Base-by-base conservation (phyloP, 2,113 vertebrate genomes). In the Plecotus auritus region DNA sequence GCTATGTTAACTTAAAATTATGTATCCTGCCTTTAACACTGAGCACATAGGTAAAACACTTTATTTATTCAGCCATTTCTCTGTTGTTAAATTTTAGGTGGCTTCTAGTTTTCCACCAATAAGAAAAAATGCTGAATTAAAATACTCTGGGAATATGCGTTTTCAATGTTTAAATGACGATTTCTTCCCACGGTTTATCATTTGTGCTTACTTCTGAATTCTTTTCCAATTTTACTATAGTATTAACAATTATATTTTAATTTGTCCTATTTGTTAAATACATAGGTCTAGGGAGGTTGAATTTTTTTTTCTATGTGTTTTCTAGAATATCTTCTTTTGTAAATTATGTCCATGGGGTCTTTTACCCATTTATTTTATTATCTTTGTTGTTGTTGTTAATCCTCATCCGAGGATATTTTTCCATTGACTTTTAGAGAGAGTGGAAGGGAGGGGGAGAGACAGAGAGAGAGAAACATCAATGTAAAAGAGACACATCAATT, bases 311-410 rank as follows among this genome's bases (percentile, higher is more conserved):
- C 32, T 82, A 49, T 17, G 2, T 77, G 4, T 67, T 91, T 91
- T 91, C 37, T 69, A 81, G 30, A 78, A 54, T 67, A 77, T 93
- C 23, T 72, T 51, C 18, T 84, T 93, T 40, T n/a, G 4, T 56
- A 56, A 13, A 40, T 76, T 88, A 76, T 56, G 9, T 7, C 23
- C 59, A n/a, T 54, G 5, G 9, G 40, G 28, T 47, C 30, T 84
- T 82, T 95, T 93, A 14, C 14, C 17, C 22, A 85, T 17, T 81
- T 67, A 92, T 78, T 78, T 81, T 83, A 90, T 78, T 78, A 78
- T 59, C 56, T 59, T 59, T 59, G 56, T 59, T 59, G 56, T 56
- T 56, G 20, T 59, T 59, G 56, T 59, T 59, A 26, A 59, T 59
- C 56, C 23, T 59, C 56, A 59, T 23, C 23, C 56, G 1, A 59